These are phyloP conservation scores for Helicorthomorpha holstii DNA, from an alignment of 1,140 invertebrate species.

Conservation along the genomic window DNA sequence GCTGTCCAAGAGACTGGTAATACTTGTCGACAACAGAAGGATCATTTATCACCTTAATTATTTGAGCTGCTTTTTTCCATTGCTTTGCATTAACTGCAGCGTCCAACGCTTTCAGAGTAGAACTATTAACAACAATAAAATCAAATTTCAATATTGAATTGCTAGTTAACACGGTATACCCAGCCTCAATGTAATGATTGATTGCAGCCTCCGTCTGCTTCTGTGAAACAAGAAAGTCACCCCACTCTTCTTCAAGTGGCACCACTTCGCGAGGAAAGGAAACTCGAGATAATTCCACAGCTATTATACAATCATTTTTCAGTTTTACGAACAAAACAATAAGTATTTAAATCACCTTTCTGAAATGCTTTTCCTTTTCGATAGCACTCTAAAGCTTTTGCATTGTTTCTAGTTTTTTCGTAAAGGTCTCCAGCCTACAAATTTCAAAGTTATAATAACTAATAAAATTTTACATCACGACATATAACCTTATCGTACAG, in stretches of 20 bases:
- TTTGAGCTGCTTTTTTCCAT: conserved; percentile 92
- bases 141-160: no score
- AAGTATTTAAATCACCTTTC: conserved; percentile 8
- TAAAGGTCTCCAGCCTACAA: conserved; percentile 82
- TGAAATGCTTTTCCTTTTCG: conserved; percentile 47
- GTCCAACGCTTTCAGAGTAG: conserved; percentile 62
- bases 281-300: conserved; percentile 69
- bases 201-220: conserved; percentile 88
- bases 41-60: conserved; percentile 57
- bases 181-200: conserved; percentile 91
- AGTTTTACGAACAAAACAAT: neutral
- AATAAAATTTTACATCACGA: no score
- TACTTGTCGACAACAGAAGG: conserved; percentile 36
- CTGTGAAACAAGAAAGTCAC: conserved; percentile 58
- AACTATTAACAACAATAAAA: no score
- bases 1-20: conserved; percentile 47
- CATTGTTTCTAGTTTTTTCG: conserved; percentile 54
- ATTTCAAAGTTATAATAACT: neutral
- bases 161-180: no score
- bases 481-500: neutral
- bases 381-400: conserved; percentile 71
- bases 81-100: conserved; percentile 83
- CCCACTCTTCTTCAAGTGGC: conserved; percentile 82
- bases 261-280: conserved; percentile 72
- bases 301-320: conserved; percentile 46